Evolutionary conservation across 2,888 invertebrate genomes (phyloP).

Genomic region (Hirudinaria manillensis): DNA sequence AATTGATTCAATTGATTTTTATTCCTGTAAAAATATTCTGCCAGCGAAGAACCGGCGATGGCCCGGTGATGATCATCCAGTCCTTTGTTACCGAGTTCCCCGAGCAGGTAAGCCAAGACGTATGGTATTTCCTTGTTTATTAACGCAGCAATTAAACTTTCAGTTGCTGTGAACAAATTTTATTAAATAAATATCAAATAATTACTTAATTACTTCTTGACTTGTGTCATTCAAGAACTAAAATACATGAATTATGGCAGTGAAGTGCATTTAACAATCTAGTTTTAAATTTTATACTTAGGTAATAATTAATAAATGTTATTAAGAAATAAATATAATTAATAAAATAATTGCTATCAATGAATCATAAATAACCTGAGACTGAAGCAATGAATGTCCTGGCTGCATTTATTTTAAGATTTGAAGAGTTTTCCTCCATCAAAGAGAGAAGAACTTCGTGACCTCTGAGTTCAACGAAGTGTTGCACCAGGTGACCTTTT

Average conservation of each 20-base stretch:
- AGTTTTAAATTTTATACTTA: too few relatives aligned
- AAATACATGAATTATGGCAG: too few relatives aligned
- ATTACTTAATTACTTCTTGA: neutral
- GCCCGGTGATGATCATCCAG: neutral
- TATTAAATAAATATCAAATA: neutral
- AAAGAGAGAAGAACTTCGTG: neutral
- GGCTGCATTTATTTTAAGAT: slow-evolving; percentile 3
- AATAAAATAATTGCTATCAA: too few relatives aligned
- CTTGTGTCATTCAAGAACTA: too few relatives aligned
- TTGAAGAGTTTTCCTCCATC: neutral
- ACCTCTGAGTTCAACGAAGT: neutral
- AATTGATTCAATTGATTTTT: neutral
- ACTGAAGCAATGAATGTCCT: neutral
- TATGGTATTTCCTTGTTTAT: neutral
- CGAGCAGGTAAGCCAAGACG: neutral
- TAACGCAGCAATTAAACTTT: neutral
- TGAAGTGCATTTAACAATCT: too few relatives aligned
- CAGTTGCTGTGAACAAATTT: neutral
- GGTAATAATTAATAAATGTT: too few relatives aligned
- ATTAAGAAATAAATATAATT: too few relatives aligned
- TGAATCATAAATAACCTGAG: too few relatives aligned
- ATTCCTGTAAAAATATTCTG: neutral
- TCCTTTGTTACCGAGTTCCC: neutral
- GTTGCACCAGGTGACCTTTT: neutral
- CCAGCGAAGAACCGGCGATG: slow-evolving; percentile 1